These are phyloP conservation scores for Clarias pachynema DNA, from an alignment of 2,797 vertebrate species.

Conservation along the genomic window DNA sequence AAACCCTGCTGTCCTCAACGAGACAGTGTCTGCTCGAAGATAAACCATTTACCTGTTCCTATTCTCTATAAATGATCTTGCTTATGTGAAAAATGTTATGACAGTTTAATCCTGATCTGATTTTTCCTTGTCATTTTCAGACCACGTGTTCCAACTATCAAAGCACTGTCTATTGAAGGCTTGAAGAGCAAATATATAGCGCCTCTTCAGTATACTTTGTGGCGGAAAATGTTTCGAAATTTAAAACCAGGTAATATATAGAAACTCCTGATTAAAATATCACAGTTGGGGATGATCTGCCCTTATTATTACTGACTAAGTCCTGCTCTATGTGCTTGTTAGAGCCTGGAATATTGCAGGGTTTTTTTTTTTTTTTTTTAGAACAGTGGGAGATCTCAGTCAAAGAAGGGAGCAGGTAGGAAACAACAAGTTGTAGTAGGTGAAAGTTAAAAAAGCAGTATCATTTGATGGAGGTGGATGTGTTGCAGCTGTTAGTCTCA, in stretches of 20 bases:
- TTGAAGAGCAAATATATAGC: conserved; percentile 73
- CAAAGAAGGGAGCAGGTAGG: too few relatives aligned
- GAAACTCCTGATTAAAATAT: neutral
- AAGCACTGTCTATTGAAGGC: conserved; percentile 63
- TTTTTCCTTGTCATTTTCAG: conserved; percentile 54
- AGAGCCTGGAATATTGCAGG: neutral
- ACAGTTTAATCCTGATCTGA: neutral
- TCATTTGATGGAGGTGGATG: neutral
- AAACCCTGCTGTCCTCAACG: neutral
- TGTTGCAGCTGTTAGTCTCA: neutral
- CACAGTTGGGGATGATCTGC: neutral
- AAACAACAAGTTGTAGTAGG: too few relatives aligned
- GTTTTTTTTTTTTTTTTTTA: neutral
- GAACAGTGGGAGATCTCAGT: too few relatives aligned
- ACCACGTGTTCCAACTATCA: conserved; percentile 56
- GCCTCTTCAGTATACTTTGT: conserved; percentile 83
- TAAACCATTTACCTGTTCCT: neutral
- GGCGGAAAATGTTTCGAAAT: conserved; percentile 81
- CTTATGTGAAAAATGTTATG: neutral
- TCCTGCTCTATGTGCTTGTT: neutral
- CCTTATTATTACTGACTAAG: neutral
- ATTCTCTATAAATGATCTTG: neutral
- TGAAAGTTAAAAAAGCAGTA: neutral
- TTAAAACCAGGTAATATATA: conserved; percentile 74
- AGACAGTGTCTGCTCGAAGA: neutral